Base-by-base conservation (phyloP, 2,888 invertebrate genomes). In the Cheilosia impressa region DNA sequence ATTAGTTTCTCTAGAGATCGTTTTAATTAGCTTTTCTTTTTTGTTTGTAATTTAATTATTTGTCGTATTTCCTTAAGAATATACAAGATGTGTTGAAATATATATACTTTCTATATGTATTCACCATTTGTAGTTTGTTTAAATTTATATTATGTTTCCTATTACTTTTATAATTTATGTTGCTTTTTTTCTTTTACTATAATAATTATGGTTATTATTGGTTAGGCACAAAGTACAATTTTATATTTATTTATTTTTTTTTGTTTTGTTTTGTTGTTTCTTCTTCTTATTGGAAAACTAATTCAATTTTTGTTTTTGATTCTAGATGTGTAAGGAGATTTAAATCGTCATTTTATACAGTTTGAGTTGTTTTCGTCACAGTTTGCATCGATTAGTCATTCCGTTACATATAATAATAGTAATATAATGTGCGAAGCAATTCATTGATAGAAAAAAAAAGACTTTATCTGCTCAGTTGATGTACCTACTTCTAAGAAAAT, bases 191-290 rank as follows among this genome's bases (percentile, higher is more conserved):
- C n/a, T n/a, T 87, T 89, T 69, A 55, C 53, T 80, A 57, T 78
- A 82, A 77, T 87, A 85, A 77, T 87, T 79, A 87, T 88, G 73
- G 84, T 89, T 90, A 87, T 88, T 88, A 87, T 89, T 89, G 91
- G 89, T 91, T 91, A 91, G 91, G 91, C 91, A 91, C 91, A 90
- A 91, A 90, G 91, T 89, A 89, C 88, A 87, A 87, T 88, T 88
- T 88, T 60, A 45, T 53, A 87, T 60, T 27, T 27, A 5, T 27
- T 27, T 27, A 1, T 27, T 1, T 27, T 60, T n/a, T n/a, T n/a
- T n/a, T n/a, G n/a, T n/a, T 50, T 72, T 79, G 13, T 38, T 47
- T 58, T 52, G 2, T 52, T 38, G 38, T 38, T 38, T 38, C 38
- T 38, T 38, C 10, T 45, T 52, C 58, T 77, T 87, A 77, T 73